phyloP scores from a whole-genome alignment of 2,888 invertebrate species.

The Agrenia bidenticulata region DNA sequence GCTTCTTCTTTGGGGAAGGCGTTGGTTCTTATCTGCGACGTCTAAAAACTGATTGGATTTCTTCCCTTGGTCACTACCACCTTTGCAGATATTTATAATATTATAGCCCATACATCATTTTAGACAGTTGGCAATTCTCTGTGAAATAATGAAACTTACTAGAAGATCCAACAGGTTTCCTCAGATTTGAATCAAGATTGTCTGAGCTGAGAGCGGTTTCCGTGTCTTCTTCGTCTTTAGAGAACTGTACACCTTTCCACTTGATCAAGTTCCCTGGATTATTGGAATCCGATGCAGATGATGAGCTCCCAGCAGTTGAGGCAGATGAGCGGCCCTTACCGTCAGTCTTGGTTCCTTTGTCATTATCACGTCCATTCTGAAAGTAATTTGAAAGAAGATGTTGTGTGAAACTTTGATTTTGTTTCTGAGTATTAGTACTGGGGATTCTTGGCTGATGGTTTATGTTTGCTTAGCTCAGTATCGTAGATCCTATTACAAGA shows the following conservation, averaged over 20 bases:
- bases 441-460: too few relatives aligned
- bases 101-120: too few relatives aligned
- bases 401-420: neutral
- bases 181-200: neutral
- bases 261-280: slow-evolving; percentile 63
- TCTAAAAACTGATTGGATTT: slow-evolving; percentile 1
- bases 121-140: neutral
- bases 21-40: slow-evolving; percentile 19
- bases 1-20: slow-evolving; percentile 48
- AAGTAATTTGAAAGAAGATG: neutral
- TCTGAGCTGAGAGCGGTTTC: slow-evolving; percentile 21
- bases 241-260: slow-evolving; percentile 75
- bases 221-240: slow-evolving; percentile 61
- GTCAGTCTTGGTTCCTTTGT: slow-evolving; percentile 1
- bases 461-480: too few relatives aligned
- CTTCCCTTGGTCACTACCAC: too few relatives aligned
- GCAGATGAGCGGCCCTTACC: slow-evolving; percentile 25
- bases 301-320: slow-evolving; percentile 20
- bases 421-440: neutral
- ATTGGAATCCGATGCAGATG: slow-evolving; percentile 31
- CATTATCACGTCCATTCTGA: neutral
- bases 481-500: too few relatives aligned
- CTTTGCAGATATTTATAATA: too few relatives aligned
- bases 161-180: slow-evolving; percentile 14
- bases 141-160: slow-evolving; percentile 8